Evolutionary conservation across 2,888 invertebrate genomes (phyloP).

Genomic region (Sarcophaga variegata): DNA sequence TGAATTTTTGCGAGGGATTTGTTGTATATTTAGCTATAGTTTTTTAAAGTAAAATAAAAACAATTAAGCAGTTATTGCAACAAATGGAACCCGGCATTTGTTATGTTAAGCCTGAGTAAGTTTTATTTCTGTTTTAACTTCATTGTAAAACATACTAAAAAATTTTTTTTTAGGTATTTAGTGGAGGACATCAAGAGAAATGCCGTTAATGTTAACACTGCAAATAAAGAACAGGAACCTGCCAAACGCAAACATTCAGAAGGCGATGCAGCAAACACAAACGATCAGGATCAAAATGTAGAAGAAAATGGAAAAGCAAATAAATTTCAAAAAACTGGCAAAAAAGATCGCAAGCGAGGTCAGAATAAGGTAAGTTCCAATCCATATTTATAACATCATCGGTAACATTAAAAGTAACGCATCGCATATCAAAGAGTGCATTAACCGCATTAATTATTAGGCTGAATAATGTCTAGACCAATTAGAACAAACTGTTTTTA

Average conservation of each 20-base stretch:
- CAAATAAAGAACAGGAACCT: conserved; percentile 60
- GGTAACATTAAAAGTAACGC: too few relatives aligned
- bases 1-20: neutral
- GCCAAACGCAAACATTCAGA: conserved; percentile 49
- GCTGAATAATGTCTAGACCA: too few relatives aligned
- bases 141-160: neutral
- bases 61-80: conserved; percentile 13
- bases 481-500: too few relatives aligned
- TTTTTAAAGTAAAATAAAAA: conserved; percentile 10
- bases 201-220: conserved; percentile 63
- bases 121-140: conserved; percentile 4
- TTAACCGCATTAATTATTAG: too few relatives aligned
- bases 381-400: too few relatives aligned
- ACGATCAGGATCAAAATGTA: neutral
- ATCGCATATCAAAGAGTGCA: too few relatives aligned
- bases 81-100: conserved; percentile 80
- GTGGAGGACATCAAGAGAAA: conserved; percentile 68
- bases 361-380: conserved; percentile 77
- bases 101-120: conserved; percentile 79
- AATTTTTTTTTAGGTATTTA: conserved; percentile 67
- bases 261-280: conserved; percentile 1
- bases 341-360: conserved; percentile 79
- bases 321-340: conserved; percentile 73
- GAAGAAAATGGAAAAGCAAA: conserved; percentile 40
- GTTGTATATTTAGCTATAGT: neutral